phyloP scores from a whole-genome alignment of 1,140 invertebrate species.

The Nilaparvata lugens region DNA sequence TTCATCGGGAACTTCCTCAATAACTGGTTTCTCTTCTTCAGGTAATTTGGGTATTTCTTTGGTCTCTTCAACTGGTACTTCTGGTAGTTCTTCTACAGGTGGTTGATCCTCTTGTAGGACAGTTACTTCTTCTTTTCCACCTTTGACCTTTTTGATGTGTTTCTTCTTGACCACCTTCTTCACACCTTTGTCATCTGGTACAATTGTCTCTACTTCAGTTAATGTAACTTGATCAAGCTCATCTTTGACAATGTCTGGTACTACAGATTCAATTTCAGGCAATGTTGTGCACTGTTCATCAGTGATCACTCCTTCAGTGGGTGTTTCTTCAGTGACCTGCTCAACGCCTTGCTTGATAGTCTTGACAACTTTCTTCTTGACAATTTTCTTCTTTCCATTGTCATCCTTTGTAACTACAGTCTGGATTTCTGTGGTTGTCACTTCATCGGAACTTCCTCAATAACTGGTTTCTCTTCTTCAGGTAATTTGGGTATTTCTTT shows the following conservation, averaged over 20 bases:
- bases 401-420: constrained; percentile 8
- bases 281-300: constrained; percentile 20
- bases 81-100: constrained; percentile 14
- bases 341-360: constrained; percentile 18
- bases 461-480: not conserved
- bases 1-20: constrained; percentile 5
- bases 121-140: constrained; percentile 26
- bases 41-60: constrained; percentile 2
- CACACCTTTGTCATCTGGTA: constrained; percentile 21
- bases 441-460: constrained; percentile 24
- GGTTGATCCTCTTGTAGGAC: too few species aligned
- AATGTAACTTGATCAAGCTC: constrained; percentile 12
- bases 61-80: constrained; percentile 10
- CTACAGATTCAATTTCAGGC: constrained; percentile 16
- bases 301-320: constrained; percentile 7
- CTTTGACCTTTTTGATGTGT: constrained; percentile 21
- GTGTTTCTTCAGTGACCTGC: constrained; percentile 27
- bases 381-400: constrained; percentile 22
- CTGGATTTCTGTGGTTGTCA: constrained; percentile 23
- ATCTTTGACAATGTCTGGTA: constrained; percentile 5
- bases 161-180: constrained; percentile 35
- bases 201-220: constrained; percentile 22
- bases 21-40: not conserved
- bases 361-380: constrained; percentile 29
- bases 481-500: constrained; percentile 2